These are phyloP conservation scores for Drosophila seguyi DNA, from an alignment of 1,140 invertebrate genomes.

Conservation along the genomic window DNA sequence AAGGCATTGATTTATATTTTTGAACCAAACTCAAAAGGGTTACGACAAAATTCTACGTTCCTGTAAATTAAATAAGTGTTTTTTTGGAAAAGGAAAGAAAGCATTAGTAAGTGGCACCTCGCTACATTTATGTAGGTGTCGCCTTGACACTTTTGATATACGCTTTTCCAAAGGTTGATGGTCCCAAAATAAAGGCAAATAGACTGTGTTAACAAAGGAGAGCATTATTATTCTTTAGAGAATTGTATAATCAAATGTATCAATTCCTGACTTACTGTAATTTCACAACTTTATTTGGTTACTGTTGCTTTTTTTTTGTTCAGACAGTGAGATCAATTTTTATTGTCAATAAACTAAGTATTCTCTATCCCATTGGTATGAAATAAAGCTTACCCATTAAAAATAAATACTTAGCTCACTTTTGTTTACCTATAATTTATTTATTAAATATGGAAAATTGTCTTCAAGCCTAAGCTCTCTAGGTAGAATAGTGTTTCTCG, in stretches of 20 bases:
- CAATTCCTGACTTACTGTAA: not conserved
- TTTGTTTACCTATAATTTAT: not conserved
- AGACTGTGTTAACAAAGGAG: not conserved
- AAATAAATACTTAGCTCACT: not conserved
- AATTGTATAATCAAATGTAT: not conserved
- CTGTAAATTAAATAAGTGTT: conserved; percentile 23
- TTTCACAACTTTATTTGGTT: not conserved
- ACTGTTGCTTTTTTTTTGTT: not conserved
- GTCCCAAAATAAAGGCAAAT: conserved; percentile 8
- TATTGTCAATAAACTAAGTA: not conserved
- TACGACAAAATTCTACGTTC: conserved; percentile 19
- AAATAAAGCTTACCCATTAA: not conserved
- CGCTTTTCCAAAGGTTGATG: conserved; percentile 9
- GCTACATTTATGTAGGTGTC: conserved; percentile 7
- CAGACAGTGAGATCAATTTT: not conserved
- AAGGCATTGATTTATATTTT: conserved; percentile 5
- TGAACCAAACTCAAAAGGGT: not conserved
- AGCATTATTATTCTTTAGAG: not conserved
- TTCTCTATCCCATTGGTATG: not conserved
- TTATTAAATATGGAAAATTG: not conserved
- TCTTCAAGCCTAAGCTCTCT: no score
- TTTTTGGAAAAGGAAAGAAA: not conserved
- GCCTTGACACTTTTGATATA: conserved; percentile 3
- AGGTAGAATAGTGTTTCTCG: not conserved
- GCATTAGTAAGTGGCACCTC: not conserved